Evolutionary conservation across 2,797 vertebrate species (phyloP).

Genomic region (Poeciliopsis infans): DNA sequence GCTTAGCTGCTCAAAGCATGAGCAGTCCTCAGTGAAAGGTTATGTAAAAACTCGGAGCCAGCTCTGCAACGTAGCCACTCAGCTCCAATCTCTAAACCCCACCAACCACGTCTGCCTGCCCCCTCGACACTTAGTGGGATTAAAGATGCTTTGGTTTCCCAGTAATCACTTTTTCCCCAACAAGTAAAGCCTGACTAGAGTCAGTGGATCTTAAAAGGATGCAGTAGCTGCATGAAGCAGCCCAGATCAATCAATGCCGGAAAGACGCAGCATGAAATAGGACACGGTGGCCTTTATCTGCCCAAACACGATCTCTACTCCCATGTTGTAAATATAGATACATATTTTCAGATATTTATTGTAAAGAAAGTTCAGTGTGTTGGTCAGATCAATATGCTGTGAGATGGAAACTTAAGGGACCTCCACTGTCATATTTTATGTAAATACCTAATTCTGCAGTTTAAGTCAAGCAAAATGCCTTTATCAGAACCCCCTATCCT

Average conservation of each 20-base stretch:
- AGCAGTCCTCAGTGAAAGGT: conserved; percentile 76
- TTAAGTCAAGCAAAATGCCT: conserved; percentile 17
- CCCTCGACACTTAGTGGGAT: conserved; percentile 64
- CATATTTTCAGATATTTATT: neutral
- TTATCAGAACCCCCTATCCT: conserved; percentile 25
- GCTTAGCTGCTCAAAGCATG: conserved; percentile 69
- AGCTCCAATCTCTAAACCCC: conserved; percentile 59
- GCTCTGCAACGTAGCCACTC: conserved; percentile 68
- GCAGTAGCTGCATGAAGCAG: conserved; percentile 43
- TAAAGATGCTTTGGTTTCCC: conserved; percentile 68
- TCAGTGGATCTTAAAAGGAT: conserved; percentile 61
- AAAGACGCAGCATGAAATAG: conserved; percentile 73
- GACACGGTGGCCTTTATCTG: conserved; percentile 63
- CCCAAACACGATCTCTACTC: conserved; percentile 48
- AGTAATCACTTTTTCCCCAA: conserved; percentile 63
- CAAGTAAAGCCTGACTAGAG: conserved; percentile 58
- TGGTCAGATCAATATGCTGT: conserved; percentile 49
- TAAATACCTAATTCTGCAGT: conserved; percentile 25
- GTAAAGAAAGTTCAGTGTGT: conserved; percentile 52
- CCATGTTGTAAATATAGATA: conserved; percentile 12
- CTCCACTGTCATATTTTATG: conserved; percentile 37
- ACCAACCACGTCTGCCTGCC: conserved; percentile 59
- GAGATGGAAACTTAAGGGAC: conserved; percentile 46
- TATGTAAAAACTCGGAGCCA: conserved; percentile 77
- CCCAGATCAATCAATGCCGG: conserved; percentile 63